Evolutionary conservation across 2,113 vertebrate species (phyloP), one percentile per base, ranked within the genome.

Genomic region (Perca schrenkii): DNA sequence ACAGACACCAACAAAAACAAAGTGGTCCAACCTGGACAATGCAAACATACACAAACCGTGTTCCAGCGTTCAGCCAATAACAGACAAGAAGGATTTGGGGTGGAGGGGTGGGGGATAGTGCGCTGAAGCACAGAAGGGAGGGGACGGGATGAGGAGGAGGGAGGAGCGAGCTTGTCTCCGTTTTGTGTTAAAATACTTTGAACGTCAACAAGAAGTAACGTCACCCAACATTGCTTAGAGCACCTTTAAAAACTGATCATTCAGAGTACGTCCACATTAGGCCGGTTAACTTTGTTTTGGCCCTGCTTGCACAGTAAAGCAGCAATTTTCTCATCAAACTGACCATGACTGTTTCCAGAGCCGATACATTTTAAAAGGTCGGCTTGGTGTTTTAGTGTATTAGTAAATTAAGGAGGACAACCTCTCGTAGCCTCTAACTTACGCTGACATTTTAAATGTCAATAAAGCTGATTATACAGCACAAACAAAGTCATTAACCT

Each of bases 361-460:
- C 4, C 7, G 69, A 57, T 8, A 19, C 11, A 47, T 58, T 28
- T 58, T 3, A 14, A 49, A 49, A 49, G 21, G 4, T 16, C 3
- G 16, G 21, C 46, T 36, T 22, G 1, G 64, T 13, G 5, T 53
- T 36, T n/a, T 25, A 15, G 22, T 8, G 22, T 47, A 17, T 47
- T 28, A 15, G 21, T n/a, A 28, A 25, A 65, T 49, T 22, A 25
- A 6, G 14, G 28, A 52, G 7, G 6, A 43, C n/a, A 46, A 31
- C 47, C 50, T 31, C 22, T 31, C 4, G 3, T 50, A 14, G 4
- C 28, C 49, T 69, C 19, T 13, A 68, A n/a, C 25, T 68, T 13
- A 31, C 17, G 47, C 8, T 63, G 36, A 64, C 36, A 65, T 66
- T 58, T 66, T 60, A 67, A 52, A 74, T 11, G 12, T 43, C 46